Base-by-base conservation (phyloP, 2,113 vertebrate species). In the Eulacestoma nigropectus region DNA sequence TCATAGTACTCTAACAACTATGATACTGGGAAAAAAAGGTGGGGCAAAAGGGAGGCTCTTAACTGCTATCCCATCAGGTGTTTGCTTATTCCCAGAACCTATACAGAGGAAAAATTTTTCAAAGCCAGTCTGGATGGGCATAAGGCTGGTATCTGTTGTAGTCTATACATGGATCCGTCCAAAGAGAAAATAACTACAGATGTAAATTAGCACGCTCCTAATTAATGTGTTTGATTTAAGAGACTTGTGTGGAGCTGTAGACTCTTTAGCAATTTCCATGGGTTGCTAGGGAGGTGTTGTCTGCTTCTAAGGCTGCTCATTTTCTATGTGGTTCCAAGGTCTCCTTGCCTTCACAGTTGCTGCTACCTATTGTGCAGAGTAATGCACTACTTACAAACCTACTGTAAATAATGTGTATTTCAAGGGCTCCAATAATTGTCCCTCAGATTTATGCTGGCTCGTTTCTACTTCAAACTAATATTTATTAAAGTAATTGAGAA, bases 401-500 rank as follows among this genome's bases (percentile, higher is more conserved):
- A 11, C 62, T 55, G 78, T 85, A 96, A 96, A 95, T 93, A 85
- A 69, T 59, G n/a, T 3, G 30, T 74, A 78, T 89, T 96, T 95
- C 68, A 93, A 90, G 82, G 46, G 44, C 64, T 85, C 59, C 60
- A 89, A 35, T 92, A 93, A 84, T 89, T 89, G 95, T 86, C 47
- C 64, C 68, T 72, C 26, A 42, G 68, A 88, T 96, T 81, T 88
- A 81, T 49, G 72, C 68, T 94, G 79, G 41, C 60, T 96, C 7
- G 0, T 90, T 96, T 86, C 85, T 83, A 46, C 68, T 96, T 89
- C 88, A 89, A 56, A 78, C 73, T 72, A 68, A 10, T 93, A 90
- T 94, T 93, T 96, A 94, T 92, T 92, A 78, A 92, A 78, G 83
- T 81, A 88, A 90, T 89, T 89, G 69, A 86, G 94, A 84, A 84